Evolutionary conservation across 2,113 vertebrate genomes (phyloP).

Genomic region (Petrocephalus zakoni): DNA sequence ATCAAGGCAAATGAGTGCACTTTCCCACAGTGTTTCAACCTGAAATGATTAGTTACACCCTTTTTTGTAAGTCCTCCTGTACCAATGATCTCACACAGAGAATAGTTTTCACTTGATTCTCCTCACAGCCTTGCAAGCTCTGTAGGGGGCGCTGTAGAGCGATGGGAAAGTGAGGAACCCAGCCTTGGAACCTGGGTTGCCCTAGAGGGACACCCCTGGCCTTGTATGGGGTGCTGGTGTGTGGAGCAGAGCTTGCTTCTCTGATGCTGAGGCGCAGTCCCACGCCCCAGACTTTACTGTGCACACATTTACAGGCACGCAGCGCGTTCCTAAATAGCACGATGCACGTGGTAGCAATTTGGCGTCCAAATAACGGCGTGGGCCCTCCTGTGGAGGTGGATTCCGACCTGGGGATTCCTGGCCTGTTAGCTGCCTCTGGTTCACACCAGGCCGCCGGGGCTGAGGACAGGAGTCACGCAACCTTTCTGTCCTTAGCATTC

Average conservation of each 20-base stretch:
- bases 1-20: not conserved
- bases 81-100: not conserved
- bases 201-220: not conserved
- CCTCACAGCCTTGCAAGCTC: not conserved
- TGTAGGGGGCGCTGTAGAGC: not conserved
- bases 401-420: slow-evolving; percentile 28
- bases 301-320: slow-evolving; percentile 49
- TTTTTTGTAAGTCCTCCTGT: not conserved
- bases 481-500: not conserved
- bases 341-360: slow-evolving; percentile 59
- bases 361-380: slow-evolving; percentile 51
- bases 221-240: not conserved
- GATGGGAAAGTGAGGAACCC: not conserved
- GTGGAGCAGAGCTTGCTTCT: not conserved
- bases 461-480: not conserved
- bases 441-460: slow-evolving; percentile 20
- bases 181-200: not conserved
- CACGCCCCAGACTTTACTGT: slow-evolving; percentile 40
- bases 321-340: slow-evolving; percentile 52
- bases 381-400: slow-evolving; percentile 25
- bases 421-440: slow-evolving; percentile 30
- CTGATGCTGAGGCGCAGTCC: slow-evolving; percentile 17
- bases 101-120: not conserved
- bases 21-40: not conserved
- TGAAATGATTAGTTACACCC: not conserved